phyloP scores from a whole-genome alignment of 2,888 invertebrate species.

The Dioctria rufipes region DNA sequence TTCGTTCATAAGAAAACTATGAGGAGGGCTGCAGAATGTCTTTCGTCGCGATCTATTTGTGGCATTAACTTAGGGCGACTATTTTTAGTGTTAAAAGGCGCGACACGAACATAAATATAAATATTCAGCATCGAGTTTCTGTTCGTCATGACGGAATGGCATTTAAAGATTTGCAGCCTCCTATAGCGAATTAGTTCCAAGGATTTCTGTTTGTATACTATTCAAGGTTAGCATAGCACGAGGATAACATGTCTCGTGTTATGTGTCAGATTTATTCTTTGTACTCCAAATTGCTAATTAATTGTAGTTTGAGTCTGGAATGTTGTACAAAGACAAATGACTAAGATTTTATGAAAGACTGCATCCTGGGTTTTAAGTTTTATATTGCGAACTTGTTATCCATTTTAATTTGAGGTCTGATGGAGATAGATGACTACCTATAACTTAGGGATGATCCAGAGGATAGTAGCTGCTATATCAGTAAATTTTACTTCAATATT shows the following conservation, averaged over 20 bases:
- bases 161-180: slow-evolving; percentile 16
- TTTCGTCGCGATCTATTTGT: slow-evolving; percentile 37
- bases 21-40: not conserved
- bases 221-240: slow-evolving; percentile 40
- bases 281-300: not conserved
- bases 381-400: no score
- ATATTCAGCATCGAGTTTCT: slow-evolving; percentile 27
- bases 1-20: slow-evolving; percentile 13
- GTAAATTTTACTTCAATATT: no score
- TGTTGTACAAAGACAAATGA: no score
- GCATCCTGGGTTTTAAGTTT: no score
- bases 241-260: not conserved
- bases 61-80: slow-evolving; percentile 31
- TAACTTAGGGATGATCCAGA: no score
- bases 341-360: no score
- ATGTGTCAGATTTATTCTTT: not conserved
- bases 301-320: not conserved
- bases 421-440: no score
- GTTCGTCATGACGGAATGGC: slow-evolving; percentile 1
- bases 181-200: slow-evolving; percentile 36
- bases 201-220: slow-evolving; percentile 15
- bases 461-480: no score
- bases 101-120: slow-evolving; percentile 3
- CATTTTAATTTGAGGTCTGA: no score
- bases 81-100: slow-evolving; percentile 46